A percentile compares a stretch with the other conserved stretches of the same genome.
Evolutionary conservation across 2,113 vertebrate genomes (phyloP).

Genomic region (Ursus arctos): DNA sequence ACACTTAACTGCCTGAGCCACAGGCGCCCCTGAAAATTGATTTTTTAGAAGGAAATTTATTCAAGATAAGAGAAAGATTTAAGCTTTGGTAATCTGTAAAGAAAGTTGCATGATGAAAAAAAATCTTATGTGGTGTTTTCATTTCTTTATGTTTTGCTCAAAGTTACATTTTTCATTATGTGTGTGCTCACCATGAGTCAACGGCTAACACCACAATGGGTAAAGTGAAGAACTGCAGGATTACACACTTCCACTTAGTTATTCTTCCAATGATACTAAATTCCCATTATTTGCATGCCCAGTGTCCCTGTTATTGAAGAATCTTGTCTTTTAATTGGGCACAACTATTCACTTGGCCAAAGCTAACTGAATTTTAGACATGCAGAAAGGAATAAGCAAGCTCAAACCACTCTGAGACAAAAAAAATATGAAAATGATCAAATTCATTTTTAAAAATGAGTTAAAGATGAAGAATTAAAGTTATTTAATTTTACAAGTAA

Average conservation of each 20-base stretch:
- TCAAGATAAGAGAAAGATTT: neutral
- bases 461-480: neutral
- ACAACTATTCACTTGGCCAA: neutral
- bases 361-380: neutral
- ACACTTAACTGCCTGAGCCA: neutral
- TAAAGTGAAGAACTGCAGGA: neutral
- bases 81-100: neutral
- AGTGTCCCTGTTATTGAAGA: neutral
- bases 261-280: neutral
- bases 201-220: neutral
- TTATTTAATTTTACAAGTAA: neutral
- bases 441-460: neutral
- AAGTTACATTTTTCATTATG: neutral
- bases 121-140: neutral
- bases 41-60: neutral
- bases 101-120: neutral
- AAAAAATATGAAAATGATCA: neutral
- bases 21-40: neutral
- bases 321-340: neutral
- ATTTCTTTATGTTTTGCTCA: neutral
- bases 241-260: neutral
- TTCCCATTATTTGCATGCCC: accelerated
- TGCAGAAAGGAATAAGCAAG: neutral
- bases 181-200: neutral
- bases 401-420: neutral